Evolutionary conservation across 2,113 vertebrate genomes (phyloP), one percentile per base, ranked within the genome.

Genomic region (Gobiocypris rarus): DNA sequence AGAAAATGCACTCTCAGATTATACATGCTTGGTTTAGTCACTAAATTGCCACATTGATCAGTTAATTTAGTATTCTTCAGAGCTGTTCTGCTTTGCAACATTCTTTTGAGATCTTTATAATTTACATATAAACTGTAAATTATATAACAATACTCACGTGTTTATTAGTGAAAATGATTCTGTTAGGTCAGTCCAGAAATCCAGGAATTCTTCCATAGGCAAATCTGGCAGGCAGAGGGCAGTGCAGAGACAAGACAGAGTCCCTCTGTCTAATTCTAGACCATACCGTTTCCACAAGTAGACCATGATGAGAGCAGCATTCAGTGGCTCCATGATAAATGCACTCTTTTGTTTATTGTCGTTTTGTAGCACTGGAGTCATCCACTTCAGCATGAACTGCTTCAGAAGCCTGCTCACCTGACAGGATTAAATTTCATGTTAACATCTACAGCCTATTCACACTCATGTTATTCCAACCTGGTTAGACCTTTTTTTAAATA

Each of bases 361-460:
- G 17, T 84, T 92, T 1, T 50, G 28, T 48, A 91, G 63, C 75
- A 92, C 87, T 85, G 92, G 93, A 77, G 78, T 85, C 63, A 94
- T 52, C 0, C 48, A 41, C n/a, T 19, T 56, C 45, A 92, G 65
- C 91, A 93, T 90, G 83, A 94, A 93, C 1, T 86, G 34, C 59
- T 93, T 94, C 4, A 95, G n/a, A 81, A 94, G 50, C 0, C 0
- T 74, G 9, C 11, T 91, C 19, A 95, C 92, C 94, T 95, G 43
- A 73, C 6, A 24, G 0, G 70, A 7, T 74, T 8, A 26, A 52
- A 38, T 69, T 17, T 15, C 15, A 69, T 15, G 28, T 48, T 11
- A 26, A 15, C 26, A 73, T 56, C 6, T 56, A 22, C 6, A 22
- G 1, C 22, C 28, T 8, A 56, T 45, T 45, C 38, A 31, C 28